Base-by-base conservation (phyloP, 2,113 vertebrate genomes). In the Archocentrus centrarchus region DNA sequence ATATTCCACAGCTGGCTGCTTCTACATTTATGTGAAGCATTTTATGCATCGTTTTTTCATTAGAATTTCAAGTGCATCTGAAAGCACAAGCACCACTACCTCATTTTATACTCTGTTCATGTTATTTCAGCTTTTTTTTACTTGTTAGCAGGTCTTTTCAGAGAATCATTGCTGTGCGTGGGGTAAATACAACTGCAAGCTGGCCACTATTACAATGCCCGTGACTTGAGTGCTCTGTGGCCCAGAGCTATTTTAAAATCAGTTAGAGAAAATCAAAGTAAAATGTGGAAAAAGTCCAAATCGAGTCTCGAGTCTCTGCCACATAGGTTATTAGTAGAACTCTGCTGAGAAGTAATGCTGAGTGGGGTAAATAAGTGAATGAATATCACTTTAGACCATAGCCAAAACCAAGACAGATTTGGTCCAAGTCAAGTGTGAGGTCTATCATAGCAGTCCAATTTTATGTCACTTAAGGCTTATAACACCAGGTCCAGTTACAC, bases 1-100 rank as follows among this genome's bases (percentile, higher is more conserved):
- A 89, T 88, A 85, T 90, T 90, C 84, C 85, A 87, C 89, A 88
- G 83, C 61, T 80, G 81, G 75, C 88, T 91, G 85, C 86, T 50
- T 83, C 76, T 73, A 77, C 82, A 87, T 92, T 89, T 86, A 90
- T 82, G 80, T 68, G 83, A 82, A 83, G 64, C 55, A n/a, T 84
- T 88, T 93, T 87, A 88, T 88, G 73, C 79, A 77, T 86, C 64
- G 63, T 87, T 89, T 89, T 92, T 92, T 90, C 85, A 89, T 91
- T 61, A 79, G 17, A 75, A 89, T 81, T 85, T 91, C 79, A 85
- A 87, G 75, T 82, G 79, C 59, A 77, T 92, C 75, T 68, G 77
- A 86, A 87, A 79, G 75, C 59, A 55, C 75, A 47, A 75, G 77
- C 11, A 22, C 30, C 22, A 5, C 79, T 22, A 3, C 47, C 73